These are phyloP conservation scores for Drosophila miranda DNA, from an alignment of 1,140 invertebrate species.

Conservation along the genomic window DNA sequence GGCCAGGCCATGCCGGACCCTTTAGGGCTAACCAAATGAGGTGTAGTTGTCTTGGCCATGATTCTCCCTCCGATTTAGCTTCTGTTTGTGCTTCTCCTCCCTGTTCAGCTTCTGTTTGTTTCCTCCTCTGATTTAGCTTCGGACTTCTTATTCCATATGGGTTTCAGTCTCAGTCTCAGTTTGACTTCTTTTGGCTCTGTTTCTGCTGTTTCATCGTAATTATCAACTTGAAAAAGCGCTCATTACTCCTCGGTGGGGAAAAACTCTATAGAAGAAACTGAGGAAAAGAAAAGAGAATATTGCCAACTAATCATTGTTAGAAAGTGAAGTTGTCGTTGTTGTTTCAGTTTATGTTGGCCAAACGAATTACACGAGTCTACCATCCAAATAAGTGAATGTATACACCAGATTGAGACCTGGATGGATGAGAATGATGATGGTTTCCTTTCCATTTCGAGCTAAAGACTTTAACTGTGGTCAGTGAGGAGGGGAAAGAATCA, in stretches of 20 bases:
- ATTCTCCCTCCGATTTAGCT: slow-evolving; percentile 17
- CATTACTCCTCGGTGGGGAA: slow-evolving; percentile 45
- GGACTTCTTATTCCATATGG: too few species aligned
- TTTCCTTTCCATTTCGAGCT: slow-evolving; percentile 23
- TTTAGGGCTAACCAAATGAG: slow-evolving; percentile 65
- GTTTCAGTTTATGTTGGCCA: background rate
- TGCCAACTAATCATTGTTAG: slow-evolving; percentile 65
- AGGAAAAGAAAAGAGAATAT: slow-evolving; percentile 20
- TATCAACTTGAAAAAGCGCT: slow-evolving; percentile 76
- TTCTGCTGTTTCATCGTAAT: slow-evolving; percentile 77
- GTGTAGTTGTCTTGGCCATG: slow-evolving; percentile 26
- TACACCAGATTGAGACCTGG: slow-evolving; percentile 32
- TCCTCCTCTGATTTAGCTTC: too few species aligned
- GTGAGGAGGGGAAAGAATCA: slow-evolving; percentile 20
- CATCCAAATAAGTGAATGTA: slow-evolving; percentile 1
- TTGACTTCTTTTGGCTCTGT: slow-evolving; percentile 5
- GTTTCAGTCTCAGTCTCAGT: too few species aligned
- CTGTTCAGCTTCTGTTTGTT: background rate
- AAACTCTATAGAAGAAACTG: slow-evolving; percentile 13
- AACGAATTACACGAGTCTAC: slow-evolving; percentile 55
- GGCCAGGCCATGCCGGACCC: slow-evolving; percentile 1
- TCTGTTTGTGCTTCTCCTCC: slow-evolving; percentile 8
- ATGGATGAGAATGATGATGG: background rate
- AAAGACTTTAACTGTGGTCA: slow-evolving; percentile 21
- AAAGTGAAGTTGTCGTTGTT: slow-evolving; percentile 59